A percentile compares a stretch with the other conserved stretches of the same genome.
phyloP scores from a whole-genome alignment of 2,888 invertebrate species.

The Eumacrocentrus americanus region DNA sequence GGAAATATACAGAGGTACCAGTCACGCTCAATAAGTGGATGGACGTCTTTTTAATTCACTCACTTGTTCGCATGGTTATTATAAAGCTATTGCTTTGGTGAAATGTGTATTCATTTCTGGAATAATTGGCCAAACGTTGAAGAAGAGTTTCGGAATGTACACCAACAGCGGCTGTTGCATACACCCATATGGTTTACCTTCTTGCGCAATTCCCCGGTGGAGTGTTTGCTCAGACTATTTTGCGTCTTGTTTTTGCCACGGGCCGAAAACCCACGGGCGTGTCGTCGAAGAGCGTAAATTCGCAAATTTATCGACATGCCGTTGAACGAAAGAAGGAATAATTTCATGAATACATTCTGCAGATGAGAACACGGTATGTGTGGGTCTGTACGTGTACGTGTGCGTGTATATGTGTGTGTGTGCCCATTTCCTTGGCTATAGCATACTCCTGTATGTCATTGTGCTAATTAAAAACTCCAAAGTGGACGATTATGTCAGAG shows the following conservation, averaged over 20 bases:
- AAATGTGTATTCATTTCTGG: constrained; percentile 6
- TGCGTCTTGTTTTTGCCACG: constrained; percentile 15
- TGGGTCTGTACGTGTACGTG: no score
- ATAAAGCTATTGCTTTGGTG: constrained; percentile 1
- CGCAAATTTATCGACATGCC: constrained; percentile 36
- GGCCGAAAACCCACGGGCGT: constrained; percentile 21
- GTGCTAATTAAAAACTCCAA: background rate
- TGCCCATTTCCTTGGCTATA: no score
- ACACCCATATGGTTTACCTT: constrained; percentile 27
- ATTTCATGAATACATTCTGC: no score
- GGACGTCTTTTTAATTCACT: background rate
- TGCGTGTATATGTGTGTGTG: no score
- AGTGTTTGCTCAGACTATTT: constrained; percentile 23
- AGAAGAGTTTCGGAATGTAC: constrained; percentile 4
- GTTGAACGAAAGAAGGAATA: constrained; percentile 4
- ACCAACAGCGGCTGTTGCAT: background rate
- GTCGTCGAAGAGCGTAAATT: constrained; percentile 34
- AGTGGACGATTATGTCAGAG: background rate
- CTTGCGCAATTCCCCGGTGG: constrained; percentile 28
- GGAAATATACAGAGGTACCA: constrained; percentile 22
- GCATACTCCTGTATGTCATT: background rate
- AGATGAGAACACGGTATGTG: no score
- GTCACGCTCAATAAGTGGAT: no score
- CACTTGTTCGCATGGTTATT: background rate
- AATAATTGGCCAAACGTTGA: constrained; percentile 19